Conservation (phyloP, 2,888 invertebrate genomes). For the Trichopoda pennipes region DNA sequence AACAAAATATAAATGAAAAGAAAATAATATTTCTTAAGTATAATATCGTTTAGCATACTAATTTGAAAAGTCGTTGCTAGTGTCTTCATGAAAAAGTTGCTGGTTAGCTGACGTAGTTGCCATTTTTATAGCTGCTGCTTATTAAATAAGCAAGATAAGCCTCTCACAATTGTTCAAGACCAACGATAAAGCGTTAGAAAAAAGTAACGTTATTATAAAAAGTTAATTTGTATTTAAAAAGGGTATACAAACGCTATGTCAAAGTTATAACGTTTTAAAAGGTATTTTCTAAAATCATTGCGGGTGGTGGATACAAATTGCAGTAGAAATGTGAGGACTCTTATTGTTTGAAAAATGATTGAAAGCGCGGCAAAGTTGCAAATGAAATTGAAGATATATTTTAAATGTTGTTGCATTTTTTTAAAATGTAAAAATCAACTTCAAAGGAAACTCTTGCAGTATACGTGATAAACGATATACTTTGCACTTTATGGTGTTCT, state of each 20-base stretch:
- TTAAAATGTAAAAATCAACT: neutral
- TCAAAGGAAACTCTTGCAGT: no score
- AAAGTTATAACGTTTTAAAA: conserved; percentile 26
- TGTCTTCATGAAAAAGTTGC: conserved; percentile 42
- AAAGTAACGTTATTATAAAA: conserved; percentile 43
- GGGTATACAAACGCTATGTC: conserved; percentile 18
- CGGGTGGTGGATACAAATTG: conserved; percentile 4
- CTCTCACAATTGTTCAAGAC: conserved; percentile 54
- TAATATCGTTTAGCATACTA: conserved; percentile 66
- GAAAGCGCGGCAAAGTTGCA: conserved; percentile 27
- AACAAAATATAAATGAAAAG: conserved; percentile 33
- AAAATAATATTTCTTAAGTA: conserved; percentile 48
- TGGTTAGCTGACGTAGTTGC: conserved; percentile 6
- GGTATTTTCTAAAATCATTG: conserved; percentile 23
- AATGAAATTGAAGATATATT: neutral
- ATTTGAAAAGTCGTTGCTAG: conserved; percentile 52
- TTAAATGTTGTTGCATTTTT: neutral
- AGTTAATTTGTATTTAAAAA: conserved; percentile 50
- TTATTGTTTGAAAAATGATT: conserved; percentile 41
- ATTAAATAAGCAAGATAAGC: conserved; percentile 46
- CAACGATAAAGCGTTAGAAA: conserved; percentile 51
- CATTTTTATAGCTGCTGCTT: conserved; percentile 22
- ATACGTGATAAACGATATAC: no score
- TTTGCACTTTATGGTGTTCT: no score
- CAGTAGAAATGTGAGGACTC: conserved; percentile 1